phyloP scores from a whole-genome alignment of 2,888 invertebrate species.

The Ormyrus thymus region DNA sequence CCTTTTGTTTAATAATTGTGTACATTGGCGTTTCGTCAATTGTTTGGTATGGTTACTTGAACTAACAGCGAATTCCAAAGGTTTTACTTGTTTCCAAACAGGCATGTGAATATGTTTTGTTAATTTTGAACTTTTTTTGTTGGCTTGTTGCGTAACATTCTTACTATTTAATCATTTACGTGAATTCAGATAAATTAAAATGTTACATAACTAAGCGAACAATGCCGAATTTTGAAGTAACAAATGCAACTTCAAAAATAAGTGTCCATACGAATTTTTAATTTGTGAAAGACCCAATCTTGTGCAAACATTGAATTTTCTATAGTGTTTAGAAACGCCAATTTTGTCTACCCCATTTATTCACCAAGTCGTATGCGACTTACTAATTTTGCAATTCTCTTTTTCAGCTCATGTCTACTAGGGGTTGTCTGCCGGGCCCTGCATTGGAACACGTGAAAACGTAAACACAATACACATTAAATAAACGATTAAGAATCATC shows the following conservation, averaged over 20 bases:
- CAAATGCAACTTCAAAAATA: background rate
- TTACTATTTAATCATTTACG: background rate
- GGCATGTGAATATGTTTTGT: slow-evolving; percentile 12
- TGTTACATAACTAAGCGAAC: background rate
- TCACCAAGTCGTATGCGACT: background rate
- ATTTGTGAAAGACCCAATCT: background rate
- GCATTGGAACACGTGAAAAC: slow-evolving; percentile 63
- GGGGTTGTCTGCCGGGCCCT: slow-evolving; percentile 65
- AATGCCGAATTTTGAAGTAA: background rate
- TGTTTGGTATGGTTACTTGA: slow-evolving; percentile 4
- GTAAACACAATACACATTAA: slow-evolving; percentile 59
- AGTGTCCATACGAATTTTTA: no score
- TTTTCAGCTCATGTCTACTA: slow-evolving; percentile 72
- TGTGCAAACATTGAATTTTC: background rate
- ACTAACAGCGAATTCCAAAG: slow-evolving; percentile 32
- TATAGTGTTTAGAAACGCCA: slow-evolving; percentile 24
- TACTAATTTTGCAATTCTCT: slow-evolving; percentile 55
- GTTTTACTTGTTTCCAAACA: slow-evolving; percentile 21
- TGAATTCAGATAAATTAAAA: no score
- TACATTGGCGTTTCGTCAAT: slow-evolving; percentile 36
- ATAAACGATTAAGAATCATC: slow-evolving; percentile 59
- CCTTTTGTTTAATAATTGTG: slow-evolving; percentile 30
- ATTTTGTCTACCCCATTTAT: slow-evolving; percentile 18
- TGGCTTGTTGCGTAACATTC: slow-evolving; percentile 5
- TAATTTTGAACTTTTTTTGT: slow-evolving; percentile 3